Evolutionary conservation across 2,113 vertebrate genomes (phyloP), one percentile per base, ranked within the genome.

Genomic region (Anseranas semipalmata): DNA sequence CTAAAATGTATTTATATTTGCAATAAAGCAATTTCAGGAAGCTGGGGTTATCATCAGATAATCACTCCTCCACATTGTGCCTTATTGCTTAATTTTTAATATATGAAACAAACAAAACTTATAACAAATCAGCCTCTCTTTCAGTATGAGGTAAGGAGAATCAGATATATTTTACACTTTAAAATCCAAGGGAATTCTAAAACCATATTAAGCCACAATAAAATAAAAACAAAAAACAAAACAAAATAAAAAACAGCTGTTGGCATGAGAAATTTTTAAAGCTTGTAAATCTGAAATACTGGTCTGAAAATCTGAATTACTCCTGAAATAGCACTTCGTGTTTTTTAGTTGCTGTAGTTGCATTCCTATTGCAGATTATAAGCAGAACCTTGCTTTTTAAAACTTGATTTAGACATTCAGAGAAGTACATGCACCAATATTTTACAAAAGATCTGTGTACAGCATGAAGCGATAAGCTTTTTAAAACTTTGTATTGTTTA

Each of bases 51-150:
- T 87, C 59, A 65, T 71, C 32, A 73, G 85, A 91, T 87, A 87
- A 87, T 62, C 66, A 20, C 79, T 81, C 79, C 75, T 95, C 80
- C 70, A 66, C 80, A 6, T 25, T 86, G 96, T 97, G 97, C 97
- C 97, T 97, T 97, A 94, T 97, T 97, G 97, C 96, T 93, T 92
- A 60, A 76, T 91, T 89, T 94, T 96, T 91, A 93, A 74, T 93
- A 73, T 30, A n/a, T 72, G 75, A 86, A 78, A 93, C 60, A 70
- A 89, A 70, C 46, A 32, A 85, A 95, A 86, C 28, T 58, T 89
- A 41, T 85, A 68, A 77, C 56, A 90, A 94, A 73, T 89, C 66
- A 30, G 27, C 68, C 87, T 73, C 35, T 87, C 81, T 55, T 94
- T 95, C 82, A 68, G 55, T 85, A 73, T 74, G 73, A 95, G 50